phyloP scores from a whole-genome alignment of 1,140 invertebrate species.

The Hylaeus volcanicus region DNA sequence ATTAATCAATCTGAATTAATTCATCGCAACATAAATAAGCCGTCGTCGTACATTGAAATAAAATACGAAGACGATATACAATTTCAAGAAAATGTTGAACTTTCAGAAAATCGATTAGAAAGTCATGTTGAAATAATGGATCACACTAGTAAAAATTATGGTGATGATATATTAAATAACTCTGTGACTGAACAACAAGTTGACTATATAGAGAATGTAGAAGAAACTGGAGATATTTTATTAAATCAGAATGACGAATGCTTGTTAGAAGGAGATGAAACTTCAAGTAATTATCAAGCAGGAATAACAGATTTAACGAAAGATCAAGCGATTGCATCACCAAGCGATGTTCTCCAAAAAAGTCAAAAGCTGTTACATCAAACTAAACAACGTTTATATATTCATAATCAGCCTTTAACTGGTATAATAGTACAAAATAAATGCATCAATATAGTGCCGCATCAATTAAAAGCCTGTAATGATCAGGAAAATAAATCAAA shows the following conservation, averaged over 20 bases:
- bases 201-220: slow-evolving; percentile 31
- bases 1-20: slow-evolving; percentile 41
- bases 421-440: slow-evolving; percentile 58
- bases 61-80: slow-evolving; percentile 26
- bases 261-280: slow-evolving; percentile 4
- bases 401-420: slow-evolving; percentile 50
- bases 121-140: slow-evolving; percentile 20
- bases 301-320: slow-evolving; percentile 29
- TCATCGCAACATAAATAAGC: slow-evolving; percentile 32
- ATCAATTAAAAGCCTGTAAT: slow-evolving; percentile 13
- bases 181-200: slow-evolving; percentile 20
- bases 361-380: slow-evolving; percentile 26
- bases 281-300: slow-evolving; percentile 24
- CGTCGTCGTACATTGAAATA: slow-evolving; percentile 29
- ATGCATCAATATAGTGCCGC: slow-evolving; percentile 51
- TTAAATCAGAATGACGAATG: slow-evolving; percentile 25
- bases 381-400: slow-evolving; percentile 51
- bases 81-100: slow-evolving; percentile 25
- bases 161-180: neutral
- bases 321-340: slow-evolving; percentile 10
- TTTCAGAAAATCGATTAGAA: slow-evolving; percentile 24
- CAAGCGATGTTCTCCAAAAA: slow-evolving; percentile 10
- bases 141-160: slow-evolving; percentile 31
- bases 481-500: slow-evolving; percentile 42
- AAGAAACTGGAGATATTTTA: slow-evolving; percentile 9